Conservation (phyloP, 2,888 invertebrate species). For the Romanomermis culicivorax region DNA sequence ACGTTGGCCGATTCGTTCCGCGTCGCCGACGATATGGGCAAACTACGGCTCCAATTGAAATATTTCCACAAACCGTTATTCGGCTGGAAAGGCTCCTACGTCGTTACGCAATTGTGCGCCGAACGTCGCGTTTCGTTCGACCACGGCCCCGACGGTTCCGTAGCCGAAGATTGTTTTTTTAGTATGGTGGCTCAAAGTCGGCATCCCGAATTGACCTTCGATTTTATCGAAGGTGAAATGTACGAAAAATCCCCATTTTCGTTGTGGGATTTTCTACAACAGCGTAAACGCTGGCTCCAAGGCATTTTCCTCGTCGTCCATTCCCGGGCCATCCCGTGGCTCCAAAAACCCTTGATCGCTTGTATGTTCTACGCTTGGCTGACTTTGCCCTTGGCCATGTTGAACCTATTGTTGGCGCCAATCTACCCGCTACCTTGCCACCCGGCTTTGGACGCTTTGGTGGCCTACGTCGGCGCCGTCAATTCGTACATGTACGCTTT, state of each 20-base stretch:
- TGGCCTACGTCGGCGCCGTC: constrained; percentile 73
- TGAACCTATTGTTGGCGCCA: constrained; percentile 61
- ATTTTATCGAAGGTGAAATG: constrained; percentile 94
- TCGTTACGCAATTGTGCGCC: constrained; percentile 78
- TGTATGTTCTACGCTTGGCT: constrained; percentile 88
- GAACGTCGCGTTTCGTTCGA: constrained; percentile 78
- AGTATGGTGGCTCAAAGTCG: constrained; percentile 85
- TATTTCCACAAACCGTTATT: constrained; percentile 81
- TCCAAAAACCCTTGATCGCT: constrained; percentile 43
- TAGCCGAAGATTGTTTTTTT: constrained; percentile 93
- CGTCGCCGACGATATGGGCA: constrained; percentile 93
- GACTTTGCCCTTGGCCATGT: constrained; percentile 71
- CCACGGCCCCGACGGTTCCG: constrained; percentile 82
- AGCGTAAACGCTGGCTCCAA: constrained; percentile 75
- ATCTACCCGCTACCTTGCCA: constrained; percentile 54
- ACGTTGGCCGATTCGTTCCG: constrained; percentile 72
- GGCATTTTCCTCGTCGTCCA: constrained; percentile 35
- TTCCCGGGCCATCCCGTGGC: constrained; percentile 21
- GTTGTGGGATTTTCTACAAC: constrained; percentile 78
- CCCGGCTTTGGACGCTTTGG: constrained; percentile 56
- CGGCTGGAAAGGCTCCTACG: constrained; percentile 94
- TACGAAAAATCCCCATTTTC: constrained; percentile 94
- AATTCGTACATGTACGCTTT: constrained; percentile 94
- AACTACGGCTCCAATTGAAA: constrained; percentile 69
- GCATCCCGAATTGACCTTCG: constrained; percentile 69